These are phyloP conservation scores for Zoroaster sp. DNA, from an alignment of 53 echinoderm and acorn worm genomes.

Conservation along the genomic window DNA sequence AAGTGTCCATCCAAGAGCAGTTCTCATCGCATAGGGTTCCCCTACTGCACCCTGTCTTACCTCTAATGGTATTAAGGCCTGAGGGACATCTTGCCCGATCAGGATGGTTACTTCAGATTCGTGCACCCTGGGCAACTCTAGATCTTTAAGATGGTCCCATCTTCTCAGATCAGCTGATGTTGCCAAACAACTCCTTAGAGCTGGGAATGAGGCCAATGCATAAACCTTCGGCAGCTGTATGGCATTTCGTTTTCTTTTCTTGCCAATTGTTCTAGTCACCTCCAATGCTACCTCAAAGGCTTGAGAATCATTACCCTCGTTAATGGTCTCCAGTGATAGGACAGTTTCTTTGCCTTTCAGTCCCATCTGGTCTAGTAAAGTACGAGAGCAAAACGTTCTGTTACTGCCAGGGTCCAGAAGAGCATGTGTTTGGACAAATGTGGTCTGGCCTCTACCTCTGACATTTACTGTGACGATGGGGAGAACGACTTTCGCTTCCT, in stretches of 20 bases:
- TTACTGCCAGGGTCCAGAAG: slow-evolving; percentile 53
- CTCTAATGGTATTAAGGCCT: slow-evolving; percentile 64
- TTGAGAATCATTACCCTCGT: neutral
- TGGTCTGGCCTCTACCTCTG: slow-evolving; percentile 32
- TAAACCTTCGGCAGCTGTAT: slow-evolving; percentile 50
- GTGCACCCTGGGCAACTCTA: slow-evolving; percentile 35
- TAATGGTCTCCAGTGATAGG: slow-evolving; percentile 51
- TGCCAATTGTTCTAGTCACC: slow-evolving; percentile 9
- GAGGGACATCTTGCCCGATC: slow-evolving; percentile 68
- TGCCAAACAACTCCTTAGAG: slow-evolving; percentile 24
- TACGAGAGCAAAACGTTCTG: slow-evolving; percentile 32
- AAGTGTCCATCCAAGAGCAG: slow-evolving; percentile 57
- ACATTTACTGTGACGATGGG: slow-evolving; percentile 37
- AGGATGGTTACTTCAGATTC: slow-evolving; percentile 44
- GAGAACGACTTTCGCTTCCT: neutral
- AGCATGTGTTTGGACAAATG: slow-evolving; percentile 26
- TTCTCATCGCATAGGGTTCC: slow-evolving; percentile 61
- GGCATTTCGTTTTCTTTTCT: neutral
- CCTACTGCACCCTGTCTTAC: slow-evolving; percentile 23
- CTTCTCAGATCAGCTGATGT: slow-evolving; percentile 14
- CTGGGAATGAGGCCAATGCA: slow-evolving; percentile 24
- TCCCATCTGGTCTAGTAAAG: neutral
- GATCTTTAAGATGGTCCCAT: slow-evolving; percentile 33
- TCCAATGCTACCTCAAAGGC: slow-evolving; percentile 16
- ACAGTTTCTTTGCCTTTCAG: slow-evolving; percentile 8